Conservation (phyloP, 64 coral and sea anemone species). For the Montipora efflorescens region DNA sequence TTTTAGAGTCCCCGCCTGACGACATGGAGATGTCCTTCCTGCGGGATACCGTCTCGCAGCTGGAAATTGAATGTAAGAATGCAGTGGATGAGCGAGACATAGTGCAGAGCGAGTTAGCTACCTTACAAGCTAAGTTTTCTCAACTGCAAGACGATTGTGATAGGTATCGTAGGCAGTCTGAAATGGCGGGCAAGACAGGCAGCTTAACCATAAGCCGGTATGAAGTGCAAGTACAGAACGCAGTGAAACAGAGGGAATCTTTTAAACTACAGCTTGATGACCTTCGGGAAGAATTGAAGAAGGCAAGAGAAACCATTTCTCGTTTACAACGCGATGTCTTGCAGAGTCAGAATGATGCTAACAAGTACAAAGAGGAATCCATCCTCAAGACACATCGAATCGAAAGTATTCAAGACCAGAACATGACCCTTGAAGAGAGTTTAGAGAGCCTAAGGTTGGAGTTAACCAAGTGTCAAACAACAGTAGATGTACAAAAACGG, state of each 20-base stretch:
- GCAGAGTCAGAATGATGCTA: slow-evolving; percentile 60
- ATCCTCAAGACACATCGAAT: slow-evolving; percentile 63
- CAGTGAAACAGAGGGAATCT: slow-evolving; percentile 68
- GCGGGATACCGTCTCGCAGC: slow-evolving; percentile 76
- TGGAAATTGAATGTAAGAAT: slow-evolving; percentile 67
- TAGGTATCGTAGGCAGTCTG: slow-evolving; percentile 69
- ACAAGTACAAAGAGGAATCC: slow-evolving; percentile 73
- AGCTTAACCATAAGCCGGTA: slow-evolving; percentile 79
- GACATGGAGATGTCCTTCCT: slow-evolving; percentile 74
- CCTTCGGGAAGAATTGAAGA: slow-evolving; percentile 61
- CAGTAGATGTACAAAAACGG: slow-evolving; percentile 48
- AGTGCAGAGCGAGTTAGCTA: slow-evolving; percentile 63
- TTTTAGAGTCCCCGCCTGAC: slow-evolving; percentile 78
- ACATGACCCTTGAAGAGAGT: slow-evolving; percentile 52
- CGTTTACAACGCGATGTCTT: slow-evolving; percentile 57
- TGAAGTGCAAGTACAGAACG: slow-evolving; percentile 74
- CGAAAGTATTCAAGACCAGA: slow-evolving; percentile 49
- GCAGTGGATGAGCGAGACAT: slow-evolving; percentile 81
- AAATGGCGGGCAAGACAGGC: slow-evolving; percentile 75
- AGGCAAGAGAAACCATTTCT: slow-evolving; percentile 58
- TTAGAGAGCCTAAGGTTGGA: slow-evolving; percentile 45
- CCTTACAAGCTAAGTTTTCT: slow-evolving; percentile 64
- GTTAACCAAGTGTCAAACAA: slow-evolving; percentile 54
- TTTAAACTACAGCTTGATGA: slow-evolving; percentile 67
- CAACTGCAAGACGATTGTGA: slow-evolving; percentile 71